Base-by-base conservation (phyloP, 2,113 vertebrate genomes). In the Mus musculus region DNA sequence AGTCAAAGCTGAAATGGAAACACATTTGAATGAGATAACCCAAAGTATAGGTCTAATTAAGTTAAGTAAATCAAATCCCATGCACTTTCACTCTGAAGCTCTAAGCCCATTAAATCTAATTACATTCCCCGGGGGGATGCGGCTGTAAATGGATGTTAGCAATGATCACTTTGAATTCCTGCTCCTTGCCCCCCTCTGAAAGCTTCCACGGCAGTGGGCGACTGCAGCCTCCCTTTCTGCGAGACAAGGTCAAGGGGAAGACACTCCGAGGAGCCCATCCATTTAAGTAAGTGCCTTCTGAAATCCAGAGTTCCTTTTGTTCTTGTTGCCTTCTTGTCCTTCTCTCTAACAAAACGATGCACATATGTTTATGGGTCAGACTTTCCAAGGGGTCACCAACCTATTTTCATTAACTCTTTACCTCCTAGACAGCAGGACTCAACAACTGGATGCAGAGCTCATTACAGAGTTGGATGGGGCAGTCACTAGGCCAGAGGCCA, bases 1-100 rank as follows among this genome's bases (percentile, higher is more conserved):
- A 91, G 33, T 87, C 89, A 73, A 71, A 77, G 28, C 52, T 84
- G 89, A 96, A 93, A 94, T 91, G 56, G 67, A 95, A 95, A 96
- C 67, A 67, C 17, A 75, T 91, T 97, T 96, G 97, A 96, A 89
- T 91, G 49, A 97, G 77, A 96, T 95, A 73, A 95, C 80, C 42
- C 65, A 61, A 95, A 94, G 61, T 71, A 69, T 61, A 89, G 42
- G 46, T 88, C 93, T 96, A 95, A 97, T 94, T 82, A 84, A 92
- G 93, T 95, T 95, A 94, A 92, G 75, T 92, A 91, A 96, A 94
- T 95, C 86, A 89, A 95, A 97, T 92, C 65, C 76, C 39, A 81
- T 16, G 30, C 49, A 85, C 78, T 94, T 95, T 91, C 86, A 85
- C 89, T 82, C 78, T 80, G 46, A 94, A 96, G 92, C 59, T 96